A percentile compares a stretch with the other conserved stretches of the same genome.
phyloP scores from a whole-genome alignment of 1,140 invertebrate genomes.

The Platyscapa corneri region DNA sequence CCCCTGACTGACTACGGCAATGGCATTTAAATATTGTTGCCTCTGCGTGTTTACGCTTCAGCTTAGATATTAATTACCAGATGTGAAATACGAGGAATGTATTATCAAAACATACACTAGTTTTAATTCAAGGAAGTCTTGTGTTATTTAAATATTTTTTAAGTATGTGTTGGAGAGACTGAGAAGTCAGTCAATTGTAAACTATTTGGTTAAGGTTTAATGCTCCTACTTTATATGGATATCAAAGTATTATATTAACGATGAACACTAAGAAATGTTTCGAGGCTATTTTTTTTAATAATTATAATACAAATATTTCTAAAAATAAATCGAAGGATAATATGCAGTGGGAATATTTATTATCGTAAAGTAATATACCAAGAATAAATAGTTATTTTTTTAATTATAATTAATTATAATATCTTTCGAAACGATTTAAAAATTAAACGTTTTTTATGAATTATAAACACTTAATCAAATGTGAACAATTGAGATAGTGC shows the following conservation, averaged over 20 bases:
- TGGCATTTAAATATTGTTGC: neutral
- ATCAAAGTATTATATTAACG: no score
- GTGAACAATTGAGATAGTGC: no score
- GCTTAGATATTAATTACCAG: neutral
- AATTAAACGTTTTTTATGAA: no score
- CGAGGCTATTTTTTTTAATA: neutral
- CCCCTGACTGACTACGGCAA: neutral
- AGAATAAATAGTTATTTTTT: no score
- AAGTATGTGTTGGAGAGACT: neutral
- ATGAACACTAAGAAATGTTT: neutral
- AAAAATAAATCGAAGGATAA: neutral
- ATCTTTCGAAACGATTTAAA: no score
- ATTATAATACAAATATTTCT: neutral
- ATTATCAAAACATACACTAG: neutral
- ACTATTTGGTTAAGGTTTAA: neutral
- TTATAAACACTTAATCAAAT: no score
- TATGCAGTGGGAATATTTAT: neutral
- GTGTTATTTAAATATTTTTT: neutral
- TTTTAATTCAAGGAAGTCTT: neutral
- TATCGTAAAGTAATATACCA: no score
- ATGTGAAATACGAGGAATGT: neutral
- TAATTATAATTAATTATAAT: no score
- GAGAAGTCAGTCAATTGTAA: neutral
- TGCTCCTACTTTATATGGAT: neutral
- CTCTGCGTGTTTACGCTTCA: neutral